Evolutionary conservation across 2,888 invertebrate genomes (phyloP).

Genomic region (Harmothoe impar): DNA sequence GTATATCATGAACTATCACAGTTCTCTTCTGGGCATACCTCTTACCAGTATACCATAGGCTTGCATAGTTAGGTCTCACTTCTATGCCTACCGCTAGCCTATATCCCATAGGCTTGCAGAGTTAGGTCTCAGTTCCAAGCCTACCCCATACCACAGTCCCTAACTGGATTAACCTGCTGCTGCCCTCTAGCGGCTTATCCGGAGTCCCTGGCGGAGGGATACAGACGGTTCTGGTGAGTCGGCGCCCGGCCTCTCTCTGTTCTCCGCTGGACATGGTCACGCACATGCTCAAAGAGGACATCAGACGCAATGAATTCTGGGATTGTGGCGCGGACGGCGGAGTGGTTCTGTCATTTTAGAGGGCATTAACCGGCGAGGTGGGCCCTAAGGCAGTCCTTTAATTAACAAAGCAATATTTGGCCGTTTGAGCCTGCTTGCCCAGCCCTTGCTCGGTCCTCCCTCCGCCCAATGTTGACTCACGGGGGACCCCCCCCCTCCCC

Average conservation of each 20-base stretch:
- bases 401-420: slow-evolving; percentile 45
- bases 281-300: slow-evolving; percentile 42
- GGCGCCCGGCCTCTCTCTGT: neutral
- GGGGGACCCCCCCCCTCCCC: neutral
- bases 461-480: neutral
- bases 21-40: no score
- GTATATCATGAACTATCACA: no score
- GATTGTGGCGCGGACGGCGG: slow-evolving; percentile 42
- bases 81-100: no score
- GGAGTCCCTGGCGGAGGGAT: neutral
- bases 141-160: neutral
- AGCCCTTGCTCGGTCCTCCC: neutral
- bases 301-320: slow-evolving; percentile 45
- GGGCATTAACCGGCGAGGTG: neutral
- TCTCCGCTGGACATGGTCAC: slow-evolving; percentile 30
- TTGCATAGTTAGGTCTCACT: no score
- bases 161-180: neutral
- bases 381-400: slow-evolving; percentile 32
- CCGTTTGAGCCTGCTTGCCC: neutral
- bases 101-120: no score
- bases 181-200: slow-evolving; percentile 2
- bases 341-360: slow-evolving; percentile 45
- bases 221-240: neutral
- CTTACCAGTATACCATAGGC: no score
- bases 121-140: no score